Evolutionary conservation across 1,140 invertebrate species (phyloP).

Genomic region (Drosophila dunni): DNA sequence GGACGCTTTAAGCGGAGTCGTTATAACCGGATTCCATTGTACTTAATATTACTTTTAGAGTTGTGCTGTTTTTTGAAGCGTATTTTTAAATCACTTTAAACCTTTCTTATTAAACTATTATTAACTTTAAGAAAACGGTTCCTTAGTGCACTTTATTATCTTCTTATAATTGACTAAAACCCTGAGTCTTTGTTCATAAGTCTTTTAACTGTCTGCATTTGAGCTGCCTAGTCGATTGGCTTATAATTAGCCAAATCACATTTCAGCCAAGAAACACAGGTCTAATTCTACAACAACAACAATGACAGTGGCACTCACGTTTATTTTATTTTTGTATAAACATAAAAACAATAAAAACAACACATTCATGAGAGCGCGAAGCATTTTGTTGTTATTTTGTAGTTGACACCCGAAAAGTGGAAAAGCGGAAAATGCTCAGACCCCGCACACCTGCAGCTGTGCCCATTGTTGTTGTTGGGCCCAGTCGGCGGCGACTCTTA

Average conservation of each 20-base stretch:
- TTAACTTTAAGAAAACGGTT: too few species aligned
- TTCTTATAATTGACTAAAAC: too few species aligned
- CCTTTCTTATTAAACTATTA: too few species aligned
- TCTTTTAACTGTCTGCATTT: not conserved
- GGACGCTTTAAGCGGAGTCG: too few species aligned
- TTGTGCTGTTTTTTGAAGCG: too few species aligned
- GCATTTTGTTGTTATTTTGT: conserved; percentile 79
- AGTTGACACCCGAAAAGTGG: conserved; percentile 70
- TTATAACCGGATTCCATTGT: too few species aligned
- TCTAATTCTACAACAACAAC: conserved; percentile 32
- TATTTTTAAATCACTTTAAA: too few species aligned
- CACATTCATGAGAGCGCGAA: conserved; percentile 71
- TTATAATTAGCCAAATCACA: conserved; percentile 25
- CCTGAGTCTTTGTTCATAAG: not conserved
- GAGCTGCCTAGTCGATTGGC: conserved; percentile 9
- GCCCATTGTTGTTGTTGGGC: conserved; percentile 27
- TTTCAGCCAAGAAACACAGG: conserved; percentile 24
- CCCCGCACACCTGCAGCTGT: conserved; percentile 14
- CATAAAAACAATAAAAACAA: conserved; percentile 27
- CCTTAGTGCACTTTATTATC: too few species aligned
- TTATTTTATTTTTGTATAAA: conserved; percentile 18
- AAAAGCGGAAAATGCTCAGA: conserved; percentile 34
- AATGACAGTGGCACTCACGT: conserved; percentile 57
- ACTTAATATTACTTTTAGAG: too few species aligned
- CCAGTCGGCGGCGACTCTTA: not conserved